Conservation (phyloP, 2,113 vertebrate species). For the Gymnobelideus leadbeateri region DNA sequence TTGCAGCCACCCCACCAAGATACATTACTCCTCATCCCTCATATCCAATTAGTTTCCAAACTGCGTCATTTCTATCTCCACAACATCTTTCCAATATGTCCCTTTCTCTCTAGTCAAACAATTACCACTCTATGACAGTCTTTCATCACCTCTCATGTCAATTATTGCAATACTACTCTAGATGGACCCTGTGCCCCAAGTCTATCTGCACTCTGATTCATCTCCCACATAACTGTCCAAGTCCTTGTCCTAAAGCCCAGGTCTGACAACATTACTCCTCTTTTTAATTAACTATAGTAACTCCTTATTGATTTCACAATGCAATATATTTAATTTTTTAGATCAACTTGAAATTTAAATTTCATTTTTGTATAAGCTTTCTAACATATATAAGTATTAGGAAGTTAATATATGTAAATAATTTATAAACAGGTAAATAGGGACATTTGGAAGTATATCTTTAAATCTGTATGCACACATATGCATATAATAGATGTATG, state of each 20-base stretch:
- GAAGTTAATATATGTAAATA: not conserved
- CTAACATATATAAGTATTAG: not conserved
- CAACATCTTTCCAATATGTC: not conserved
- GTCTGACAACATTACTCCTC: not conserved
- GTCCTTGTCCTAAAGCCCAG: not conserved
- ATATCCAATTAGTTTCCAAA: not conserved
- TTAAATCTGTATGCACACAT: not conserved
- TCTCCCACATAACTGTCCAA: not conserved
- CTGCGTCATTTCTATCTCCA: not conserved
- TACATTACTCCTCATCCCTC: not conserved
- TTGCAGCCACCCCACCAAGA: not conserved
- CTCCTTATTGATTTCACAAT: no score
- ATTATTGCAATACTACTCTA: not conserved
- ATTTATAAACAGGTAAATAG: not conserved
- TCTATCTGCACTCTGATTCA: not conserved
- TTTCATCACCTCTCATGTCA: not conserved
- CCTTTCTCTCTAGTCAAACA: not conserved
- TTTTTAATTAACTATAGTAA: not conserved
- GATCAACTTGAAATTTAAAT: not conserved
- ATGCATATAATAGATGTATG: not conserved
- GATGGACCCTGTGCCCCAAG: not conserved
- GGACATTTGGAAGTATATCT: not conserved
- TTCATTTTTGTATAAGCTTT: not conserved
- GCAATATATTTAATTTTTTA: not conserved
- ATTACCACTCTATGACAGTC: not conserved